Evolutionary conservation across 2,797 vertebrate species (phyloP), one percentile per base, ranked within the genome.

Genomic region (Bradypus variegatus): DNA sequence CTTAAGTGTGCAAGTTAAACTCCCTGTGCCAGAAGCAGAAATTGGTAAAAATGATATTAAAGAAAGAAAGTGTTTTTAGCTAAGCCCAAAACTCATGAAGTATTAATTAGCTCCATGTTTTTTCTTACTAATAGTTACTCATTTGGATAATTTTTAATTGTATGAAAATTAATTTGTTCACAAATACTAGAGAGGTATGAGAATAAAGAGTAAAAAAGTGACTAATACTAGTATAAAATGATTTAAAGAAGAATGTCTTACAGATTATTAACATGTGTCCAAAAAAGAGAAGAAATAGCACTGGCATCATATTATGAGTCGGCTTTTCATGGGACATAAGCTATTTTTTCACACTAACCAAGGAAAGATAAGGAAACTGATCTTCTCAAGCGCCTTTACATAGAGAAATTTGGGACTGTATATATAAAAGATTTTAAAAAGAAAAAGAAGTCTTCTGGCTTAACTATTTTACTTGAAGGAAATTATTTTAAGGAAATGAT

Each of bases 81-180:
- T 41, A 88, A 85, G 23, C 50, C 79, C 18, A 41, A 92, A 29
- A 14, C 64, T 93, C 13, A 55, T 38, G 86, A 88, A 87, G 36
- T 91, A 86, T 75, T 92, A 92, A 73, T 84, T 90, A 91, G 13
- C 55, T 81, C 58, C 14, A 18, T 92, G 88, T 91, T 75, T 19
- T 19, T 27, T n/a, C 15, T 38, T 31, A 76, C 45, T 91, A 76
- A 65, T 62, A n/a, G 58, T 81, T 86, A 36, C 48, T 90, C 88
- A 72, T 58, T 88, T 81, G 45, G 36, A 78, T 31, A 93, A 62
- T 67, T 67, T 53, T 88, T 93, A 48, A 83, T 75, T 14, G 21
- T 85, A 55, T 93, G 29, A 45, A 93, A 19, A 88, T 84, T 83
- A 75, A 55, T 87, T 75, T 89, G 21, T 91, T 92, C 25, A 77